Evolutionary conservation across 92 coral and sea anemone genomes (phyloP).

Genomic region (Zoanthus solanderi): DNA sequence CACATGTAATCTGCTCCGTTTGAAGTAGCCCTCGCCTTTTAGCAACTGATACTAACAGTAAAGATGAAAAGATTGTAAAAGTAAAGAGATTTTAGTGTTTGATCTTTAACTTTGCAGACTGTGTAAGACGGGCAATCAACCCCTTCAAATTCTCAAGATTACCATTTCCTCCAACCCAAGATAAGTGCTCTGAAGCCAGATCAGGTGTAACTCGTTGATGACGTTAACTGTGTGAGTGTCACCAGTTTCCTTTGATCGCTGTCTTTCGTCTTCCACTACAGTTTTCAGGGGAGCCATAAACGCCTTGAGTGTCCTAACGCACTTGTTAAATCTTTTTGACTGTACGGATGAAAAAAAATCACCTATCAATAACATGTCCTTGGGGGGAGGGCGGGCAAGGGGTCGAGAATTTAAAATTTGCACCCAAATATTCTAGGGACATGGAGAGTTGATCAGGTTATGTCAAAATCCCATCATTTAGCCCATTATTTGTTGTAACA

Average conservation of each 20-base stretch:
- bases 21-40: no score
- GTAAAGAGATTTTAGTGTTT: no score
- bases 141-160: background rate
- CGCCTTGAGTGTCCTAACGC: conserved; percentile 10
- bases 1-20: no score
- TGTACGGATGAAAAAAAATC: background rate
- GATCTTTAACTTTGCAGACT: no score
- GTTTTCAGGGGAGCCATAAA: conserved; percentile 11
- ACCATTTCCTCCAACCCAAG: background rate
- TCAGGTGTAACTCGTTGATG: background rate
- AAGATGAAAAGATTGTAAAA: no score
- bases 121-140: background rate
- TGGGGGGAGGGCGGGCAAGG: no score
- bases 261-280: conserved; percentile 1
- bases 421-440: no score
- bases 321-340: conserved; percentile 16
- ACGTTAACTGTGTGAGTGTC: background rate
- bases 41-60: no score
- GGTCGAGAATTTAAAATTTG: no score
- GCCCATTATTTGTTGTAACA: no score
- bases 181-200: conserved; percentile 1
- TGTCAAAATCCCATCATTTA: no score
- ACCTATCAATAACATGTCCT: background rate
- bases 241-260: background rate
- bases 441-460: no score